Evolutionary conservation across 64 coral and sea anemone genomes (phyloP).

Genomic region (Hydrozoanthus tunicans): DNA sequence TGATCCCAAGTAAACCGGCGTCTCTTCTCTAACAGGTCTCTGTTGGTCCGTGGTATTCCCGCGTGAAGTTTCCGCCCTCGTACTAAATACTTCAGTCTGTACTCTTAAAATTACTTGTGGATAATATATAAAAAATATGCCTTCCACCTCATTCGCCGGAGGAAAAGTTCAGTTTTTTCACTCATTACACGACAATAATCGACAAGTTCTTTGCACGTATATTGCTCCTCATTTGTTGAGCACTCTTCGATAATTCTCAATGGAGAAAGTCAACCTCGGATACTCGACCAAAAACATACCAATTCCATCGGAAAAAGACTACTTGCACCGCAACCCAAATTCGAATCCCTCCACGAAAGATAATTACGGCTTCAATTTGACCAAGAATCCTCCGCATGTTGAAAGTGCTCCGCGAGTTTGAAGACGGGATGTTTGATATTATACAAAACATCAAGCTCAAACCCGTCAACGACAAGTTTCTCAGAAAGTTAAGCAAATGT

Average conservation of each 20-base stretch:
- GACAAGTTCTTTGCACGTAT: neutral
- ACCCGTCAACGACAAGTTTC: neutral
- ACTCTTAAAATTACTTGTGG: no score
- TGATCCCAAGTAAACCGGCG: no score
- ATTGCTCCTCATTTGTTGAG: neutral
- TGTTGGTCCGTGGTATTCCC: no score
- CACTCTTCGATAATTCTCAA: neutral
- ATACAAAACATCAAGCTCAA: constrained; percentile 11
- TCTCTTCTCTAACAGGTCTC: no score
- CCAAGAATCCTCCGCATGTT: neutral
- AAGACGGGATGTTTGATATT: neutral
- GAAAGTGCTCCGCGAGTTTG: neutral
- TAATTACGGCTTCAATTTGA: neutral
- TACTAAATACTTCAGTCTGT: no score
- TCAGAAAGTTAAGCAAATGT: neutral
- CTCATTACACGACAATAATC: no score
- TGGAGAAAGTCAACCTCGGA: neutral
- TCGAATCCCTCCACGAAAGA: neutral
- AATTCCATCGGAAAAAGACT: neutral
- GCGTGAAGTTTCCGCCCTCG: no score
- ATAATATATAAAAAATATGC: no score
- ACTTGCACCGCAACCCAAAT: neutral
- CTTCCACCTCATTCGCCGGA: no score
- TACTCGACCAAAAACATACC: neutral
- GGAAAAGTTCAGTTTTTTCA: no score